Conservation (phyloP, 2,888 invertebrate species). For the Phortica okadai region DNA sequence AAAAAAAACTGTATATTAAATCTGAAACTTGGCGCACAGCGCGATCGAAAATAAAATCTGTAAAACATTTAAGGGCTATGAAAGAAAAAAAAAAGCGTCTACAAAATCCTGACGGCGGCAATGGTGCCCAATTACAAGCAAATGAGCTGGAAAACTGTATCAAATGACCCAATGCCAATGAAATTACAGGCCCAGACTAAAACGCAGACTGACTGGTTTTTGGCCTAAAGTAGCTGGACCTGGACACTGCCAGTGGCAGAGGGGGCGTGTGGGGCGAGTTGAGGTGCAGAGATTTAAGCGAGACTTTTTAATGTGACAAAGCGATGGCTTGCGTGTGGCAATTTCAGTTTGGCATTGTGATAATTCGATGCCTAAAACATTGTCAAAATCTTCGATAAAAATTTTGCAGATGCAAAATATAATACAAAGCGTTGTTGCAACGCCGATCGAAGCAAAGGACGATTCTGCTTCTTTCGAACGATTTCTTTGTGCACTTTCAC, state of each 20-base stretch:
- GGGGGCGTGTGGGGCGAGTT: background rate
- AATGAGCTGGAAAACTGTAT: conserved; percentile 77
- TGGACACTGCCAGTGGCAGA: background rate
- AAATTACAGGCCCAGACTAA: conserved; percentile 61
- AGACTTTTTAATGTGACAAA: conserved; percentile 65
- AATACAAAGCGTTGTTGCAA: background rate
- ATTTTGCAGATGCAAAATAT: conserved; percentile 14
- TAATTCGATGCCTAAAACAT: conserved; percentile 27
- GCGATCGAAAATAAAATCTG: conserved; percentile 43
- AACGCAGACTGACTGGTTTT: conserved; percentile 26
- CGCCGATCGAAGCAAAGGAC: background rate
- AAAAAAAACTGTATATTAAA: conserved; percentile 8
- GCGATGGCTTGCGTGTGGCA: conserved; percentile 77
- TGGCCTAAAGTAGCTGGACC: conserved; percentile 16
- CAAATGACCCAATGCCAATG: conserved; percentile 75
- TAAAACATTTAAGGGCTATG: conserved; percentile 40
- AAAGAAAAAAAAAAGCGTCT: conserved; percentile 6
- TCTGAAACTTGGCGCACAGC: conserved; percentile 32
- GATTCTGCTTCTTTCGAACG: background rate
- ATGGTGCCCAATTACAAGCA: conserved; percentile 76
- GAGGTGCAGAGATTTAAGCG: background rate
- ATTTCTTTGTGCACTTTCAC: conserved; percentile 31
- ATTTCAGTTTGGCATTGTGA: conserved; percentile 68
- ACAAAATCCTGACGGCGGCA: conserved; percentile 44
- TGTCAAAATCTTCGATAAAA: conserved; percentile 32